These are phyloP conservation scores for Zosterops hypoxanthus DNA, from an alignment of 2,113 vertebrate genomes.

Conservation along the genomic window DNA sequence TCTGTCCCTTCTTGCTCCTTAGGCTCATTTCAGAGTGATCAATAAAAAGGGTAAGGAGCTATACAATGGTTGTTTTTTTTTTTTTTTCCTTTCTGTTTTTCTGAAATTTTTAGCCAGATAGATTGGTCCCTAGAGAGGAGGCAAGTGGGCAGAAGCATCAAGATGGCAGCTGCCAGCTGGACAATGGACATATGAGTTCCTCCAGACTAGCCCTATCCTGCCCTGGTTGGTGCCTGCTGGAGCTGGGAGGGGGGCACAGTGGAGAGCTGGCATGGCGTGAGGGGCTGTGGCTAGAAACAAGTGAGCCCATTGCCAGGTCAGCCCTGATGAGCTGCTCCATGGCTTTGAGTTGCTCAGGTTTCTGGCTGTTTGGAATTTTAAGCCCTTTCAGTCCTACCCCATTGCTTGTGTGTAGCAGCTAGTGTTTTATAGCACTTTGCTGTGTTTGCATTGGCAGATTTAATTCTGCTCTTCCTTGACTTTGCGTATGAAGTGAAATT, in stretches of 20 bases:
- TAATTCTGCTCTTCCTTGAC: neutral
- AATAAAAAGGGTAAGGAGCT: neutral
- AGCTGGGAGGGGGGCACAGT: neutral
- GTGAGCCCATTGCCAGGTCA: neutral
- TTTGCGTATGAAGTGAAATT: neutral
- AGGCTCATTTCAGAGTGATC: neutral
- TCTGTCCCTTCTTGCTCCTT: neutral
- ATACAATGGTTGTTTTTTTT: neutral
- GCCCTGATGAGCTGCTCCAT: neutral
- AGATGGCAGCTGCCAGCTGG: neutral
- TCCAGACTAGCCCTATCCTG: neutral
- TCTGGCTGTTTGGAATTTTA: neutral
- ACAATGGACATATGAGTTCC: neutral
- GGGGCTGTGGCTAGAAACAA: fast-evolving
- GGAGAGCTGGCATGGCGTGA: neutral
- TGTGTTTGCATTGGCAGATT: neutral
- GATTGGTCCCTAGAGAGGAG: neutral
- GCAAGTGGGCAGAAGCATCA: neutral
- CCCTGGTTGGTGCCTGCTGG: fast-evolving
- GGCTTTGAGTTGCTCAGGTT: neutral
- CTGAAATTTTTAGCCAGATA: neutral
- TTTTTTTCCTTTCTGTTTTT: neutral
- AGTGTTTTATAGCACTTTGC: neutral
- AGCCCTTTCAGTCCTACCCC: neutral
- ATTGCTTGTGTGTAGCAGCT: neutral